A percentile compares a stretch with the other conserved stretches of the same genome.
These are phyloP conservation scores for Vandiemenella viatica DNA, from an alignment of 2,888 invertebrate species.

Conservation along the genomic window DNA sequence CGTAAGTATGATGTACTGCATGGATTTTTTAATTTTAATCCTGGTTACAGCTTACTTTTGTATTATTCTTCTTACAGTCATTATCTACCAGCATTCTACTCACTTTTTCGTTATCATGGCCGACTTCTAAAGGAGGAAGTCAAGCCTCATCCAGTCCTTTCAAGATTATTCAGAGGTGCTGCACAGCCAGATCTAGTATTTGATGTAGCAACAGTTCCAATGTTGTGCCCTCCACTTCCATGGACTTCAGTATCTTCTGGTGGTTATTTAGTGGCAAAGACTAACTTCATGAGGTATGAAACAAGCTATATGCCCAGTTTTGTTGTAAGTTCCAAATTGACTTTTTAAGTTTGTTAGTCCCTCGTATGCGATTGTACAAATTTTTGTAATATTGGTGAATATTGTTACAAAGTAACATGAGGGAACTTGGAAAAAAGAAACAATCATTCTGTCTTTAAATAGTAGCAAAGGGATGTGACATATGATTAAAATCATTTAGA, in stretches of 20 bases:
- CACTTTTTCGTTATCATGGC: conserved; percentile 54
- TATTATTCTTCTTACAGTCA: conserved; percentile 35
- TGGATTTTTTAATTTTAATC: neutral
- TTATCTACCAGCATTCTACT: conserved; percentile 62
- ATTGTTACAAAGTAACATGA: no score
- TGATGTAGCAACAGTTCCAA: conserved; percentile 50
- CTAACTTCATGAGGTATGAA: conserved; percentile 42
- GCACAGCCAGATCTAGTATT: conserved; percentile 53
- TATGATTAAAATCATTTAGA: no score
- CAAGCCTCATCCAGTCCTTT: conserved; percentile 70
- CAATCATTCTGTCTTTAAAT: no score
- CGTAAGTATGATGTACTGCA: conserved; percentile 23
- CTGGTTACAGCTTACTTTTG: no score
- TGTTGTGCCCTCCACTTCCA: conserved; percentile 70
- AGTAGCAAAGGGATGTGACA: no score
- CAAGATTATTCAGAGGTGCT: conserved; percentile 51
- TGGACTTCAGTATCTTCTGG: conserved; percentile 58
- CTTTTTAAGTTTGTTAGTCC: no score
- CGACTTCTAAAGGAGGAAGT: conserved; percentile 38
- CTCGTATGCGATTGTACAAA: no score
- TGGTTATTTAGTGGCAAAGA: conserved; percentile 57
- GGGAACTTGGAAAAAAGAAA: no score
- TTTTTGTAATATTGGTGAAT: no score
- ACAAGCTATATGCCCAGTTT: no score
- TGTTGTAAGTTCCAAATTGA: no score